Evolutionary conservation across 2,888 invertebrate species (phyloP).

Genomic region (Caenorhabditis afra): DNA sequence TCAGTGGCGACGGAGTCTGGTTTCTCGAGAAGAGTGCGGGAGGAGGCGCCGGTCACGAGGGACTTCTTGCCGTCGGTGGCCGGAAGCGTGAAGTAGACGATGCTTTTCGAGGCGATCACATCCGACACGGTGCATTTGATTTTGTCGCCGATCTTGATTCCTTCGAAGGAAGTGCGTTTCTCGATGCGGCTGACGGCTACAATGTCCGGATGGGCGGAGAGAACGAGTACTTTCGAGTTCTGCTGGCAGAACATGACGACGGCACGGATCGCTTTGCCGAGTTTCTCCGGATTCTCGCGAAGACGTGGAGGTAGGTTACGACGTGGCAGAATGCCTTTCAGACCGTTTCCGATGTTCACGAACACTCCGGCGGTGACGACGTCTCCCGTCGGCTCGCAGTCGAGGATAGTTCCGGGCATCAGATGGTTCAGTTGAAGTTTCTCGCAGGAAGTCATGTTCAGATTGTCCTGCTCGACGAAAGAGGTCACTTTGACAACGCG

Average conservation of each 20-base stretch:
- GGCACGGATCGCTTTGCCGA: constrained; percentile 72
- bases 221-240: constrained; percentile 73
- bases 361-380: constrained; percentile 67
- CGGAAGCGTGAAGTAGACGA: constrained; percentile 70
- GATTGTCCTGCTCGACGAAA: constrained; percentile 69
- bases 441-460: constrained; percentile 61
- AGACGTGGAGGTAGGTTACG: constrained; percentile 76
- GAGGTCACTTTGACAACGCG: constrained; percentile 72
- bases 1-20: constrained; percentile 53
- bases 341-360: constrained; percentile 73
- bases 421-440: constrained; percentile 70
- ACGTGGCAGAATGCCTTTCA: constrained; percentile 74
- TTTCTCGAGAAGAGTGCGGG: constrained; percentile 55
- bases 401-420: constrained; percentile 78
- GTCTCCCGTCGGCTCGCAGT: constrained; percentile 73
- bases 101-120: constrained; percentile 53
- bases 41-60: constrained; percentile 56
- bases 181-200: constrained; percentile 75
- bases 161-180: constrained; percentile 68
- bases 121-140: constrained; percentile 70
- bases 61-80: constrained; percentile 60
- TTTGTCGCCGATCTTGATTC: constrained; percentile 65
- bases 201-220: constrained; percentile 78
- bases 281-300: constrained; percentile 67
- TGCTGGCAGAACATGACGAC: constrained; percentile 75